Evolutionary conservation across 2,888 invertebrate genomes (phyloP).

Genomic region (Itoplectis maculator): DNA sequence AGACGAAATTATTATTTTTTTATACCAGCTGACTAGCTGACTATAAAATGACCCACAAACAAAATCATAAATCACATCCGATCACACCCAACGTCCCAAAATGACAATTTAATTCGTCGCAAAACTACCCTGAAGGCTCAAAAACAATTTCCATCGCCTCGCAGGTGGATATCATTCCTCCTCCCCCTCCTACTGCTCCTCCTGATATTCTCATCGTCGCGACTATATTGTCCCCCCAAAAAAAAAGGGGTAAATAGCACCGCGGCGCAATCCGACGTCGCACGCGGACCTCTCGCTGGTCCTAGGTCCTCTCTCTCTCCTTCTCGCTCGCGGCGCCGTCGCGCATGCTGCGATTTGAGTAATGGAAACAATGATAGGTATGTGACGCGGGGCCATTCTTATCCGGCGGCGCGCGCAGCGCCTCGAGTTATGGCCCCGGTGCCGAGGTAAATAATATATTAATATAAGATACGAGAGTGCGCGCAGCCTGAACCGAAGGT

Average conservation of each 20-base stretch:
- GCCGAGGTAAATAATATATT: slow-evolving; percentile 83
- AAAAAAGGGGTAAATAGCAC: slow-evolving; percentile 22
- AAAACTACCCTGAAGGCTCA: background rate
- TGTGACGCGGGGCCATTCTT: slow-evolving; percentile 82
- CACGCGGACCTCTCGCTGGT: slow-evolving; percentile 42
- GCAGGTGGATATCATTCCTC: background rate
- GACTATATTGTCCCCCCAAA: slow-evolving; percentile 1
- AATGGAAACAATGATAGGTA: slow-evolving; percentile 84
- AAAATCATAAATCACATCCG: no score
- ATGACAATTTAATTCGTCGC: no score
- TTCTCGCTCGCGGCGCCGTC: slow-evolving; percentile 60
- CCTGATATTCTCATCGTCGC: slow-evolving; percentile 10
- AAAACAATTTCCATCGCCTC: background rate
- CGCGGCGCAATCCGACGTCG: slow-evolving; percentile 39
- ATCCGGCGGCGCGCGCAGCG: slow-evolving; percentile 70
- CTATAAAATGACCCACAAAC: no score
- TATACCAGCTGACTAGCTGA: no score
- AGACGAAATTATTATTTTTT: no score
- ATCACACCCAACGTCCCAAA: no score
- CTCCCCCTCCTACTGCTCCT: background rate
- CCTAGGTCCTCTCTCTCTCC: no score
- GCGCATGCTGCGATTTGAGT: slow-evolving; percentile 73
- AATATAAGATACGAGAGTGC: slow-evolving; percentile 83
- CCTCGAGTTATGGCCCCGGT: slow-evolving; percentile 66
- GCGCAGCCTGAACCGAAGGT: no score